Conservation (phyloP, 2,797 vertebrate species). For the Cossypha niveicapilla region DNA sequence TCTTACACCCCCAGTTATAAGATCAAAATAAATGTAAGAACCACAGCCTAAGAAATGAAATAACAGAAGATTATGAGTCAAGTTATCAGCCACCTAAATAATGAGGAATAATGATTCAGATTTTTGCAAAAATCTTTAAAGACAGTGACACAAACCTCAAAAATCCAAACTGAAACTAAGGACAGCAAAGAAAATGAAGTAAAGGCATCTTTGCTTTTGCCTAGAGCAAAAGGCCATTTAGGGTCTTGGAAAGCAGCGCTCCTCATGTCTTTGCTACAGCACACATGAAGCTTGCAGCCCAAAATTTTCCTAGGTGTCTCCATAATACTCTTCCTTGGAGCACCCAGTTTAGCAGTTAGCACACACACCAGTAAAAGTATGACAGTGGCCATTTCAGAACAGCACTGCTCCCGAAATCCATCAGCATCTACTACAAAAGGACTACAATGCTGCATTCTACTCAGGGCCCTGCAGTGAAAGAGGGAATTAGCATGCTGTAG, state of each 20-base stretch:
- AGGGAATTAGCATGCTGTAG: not conserved
- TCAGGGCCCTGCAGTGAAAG: not conserved
- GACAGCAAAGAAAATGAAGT: not conserved
- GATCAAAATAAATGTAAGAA: not conserved
- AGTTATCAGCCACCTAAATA: not conserved
- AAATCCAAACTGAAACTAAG: not conserved
- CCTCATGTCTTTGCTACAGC: not conserved
- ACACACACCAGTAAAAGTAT: rapidly evolving
- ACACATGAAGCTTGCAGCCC: not conserved
- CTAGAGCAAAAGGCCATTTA: not conserved
- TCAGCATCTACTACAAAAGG: not conserved
- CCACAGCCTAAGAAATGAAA: not conserved
- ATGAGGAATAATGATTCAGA: not conserved
- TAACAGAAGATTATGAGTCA: not conserved
- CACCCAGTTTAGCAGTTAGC: not conserved
- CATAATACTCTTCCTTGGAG: not conserved
- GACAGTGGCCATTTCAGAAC: not conserved
- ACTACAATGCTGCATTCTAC: not conserved
- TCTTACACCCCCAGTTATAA: not conserved
- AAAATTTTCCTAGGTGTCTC: not conserved
- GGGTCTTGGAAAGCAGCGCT: not conserved
- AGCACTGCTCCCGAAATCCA: not conserved
- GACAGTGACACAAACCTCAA: not conserved
- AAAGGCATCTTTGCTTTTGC: not conserved
- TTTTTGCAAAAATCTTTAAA: not conserved